Base-by-base conservation (phyloP, 2,797 vertebrate genomes). In the Alectoris magna region DNA sequence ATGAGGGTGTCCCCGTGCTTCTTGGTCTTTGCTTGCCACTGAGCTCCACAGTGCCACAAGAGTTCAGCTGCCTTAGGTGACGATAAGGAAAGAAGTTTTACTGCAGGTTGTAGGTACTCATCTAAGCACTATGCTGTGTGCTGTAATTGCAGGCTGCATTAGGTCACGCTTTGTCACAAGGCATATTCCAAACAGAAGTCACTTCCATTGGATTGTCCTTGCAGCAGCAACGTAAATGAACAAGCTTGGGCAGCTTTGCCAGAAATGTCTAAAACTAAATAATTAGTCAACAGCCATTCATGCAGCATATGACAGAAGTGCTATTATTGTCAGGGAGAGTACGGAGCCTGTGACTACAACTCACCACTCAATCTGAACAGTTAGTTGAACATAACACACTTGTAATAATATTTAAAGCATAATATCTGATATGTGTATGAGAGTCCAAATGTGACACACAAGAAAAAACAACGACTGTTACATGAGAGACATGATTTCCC, bases 281-380 rank as follows among this genome's bases (percentile, higher is more conserved):
- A 88, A 84, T 88, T 62, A 79, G 81, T 70, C 72, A 93, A 84
- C 14, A 93, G 60, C 31, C 75, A 94, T 93, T 92, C 86, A 77
- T 58, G 41, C 38, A 94, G 74, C 41, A 31, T 76, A 84, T 77
- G 86, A 94, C 66, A 82, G 68, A 88, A 84, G 34, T 59, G 41
- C 36, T 87, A 39, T 87, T 70, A 94, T 51, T 91, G 64, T 90
- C 77, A 90, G 27, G 46, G 49, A 87, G 88, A 62, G 48, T 71
- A 70, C n/a, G 44, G 48, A 62, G 38, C 14, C 64, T 68, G 38
- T 38, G 34, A 87, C 56, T 66, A 73, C 58, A 90, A 83, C 18
- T 88, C 60, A 62, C 60, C 3, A 93, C 86, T 94, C 84, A 86
- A 76, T 88, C 69, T 71, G 44, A 83, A 86, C 55, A 73, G 69